These are phyloP conservation scores for Anser brachyrhynchus DNA, from an alignment of 2,113 vertebrate genomes.

Conservation along the genomic window DNA sequence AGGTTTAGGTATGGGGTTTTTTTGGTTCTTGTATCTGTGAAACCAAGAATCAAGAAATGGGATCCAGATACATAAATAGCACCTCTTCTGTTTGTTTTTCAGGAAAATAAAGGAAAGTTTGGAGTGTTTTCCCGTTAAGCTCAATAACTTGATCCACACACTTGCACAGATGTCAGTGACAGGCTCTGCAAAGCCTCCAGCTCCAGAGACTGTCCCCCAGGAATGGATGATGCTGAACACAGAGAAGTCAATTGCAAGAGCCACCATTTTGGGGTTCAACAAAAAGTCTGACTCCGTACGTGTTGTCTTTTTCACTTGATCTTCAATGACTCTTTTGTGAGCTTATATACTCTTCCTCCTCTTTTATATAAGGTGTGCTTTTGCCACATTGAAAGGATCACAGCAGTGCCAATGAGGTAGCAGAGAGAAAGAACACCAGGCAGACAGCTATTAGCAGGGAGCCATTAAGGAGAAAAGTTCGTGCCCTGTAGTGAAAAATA, in stretches of 20 bases:
- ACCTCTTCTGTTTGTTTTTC: not conserved
- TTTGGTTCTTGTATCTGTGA: not conserved
- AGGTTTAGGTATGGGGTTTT: not conserved
- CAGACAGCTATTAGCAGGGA: slow-evolving; percentile 59
- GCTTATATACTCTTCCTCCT: not conserved
- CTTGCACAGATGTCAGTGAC: slow-evolving; percentile 78
- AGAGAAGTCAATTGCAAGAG: slow-evolving; percentile 22
- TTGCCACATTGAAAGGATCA: not conserved
- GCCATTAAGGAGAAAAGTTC: slow-evolving; percentile 55
- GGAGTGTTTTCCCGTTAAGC: slow-evolving; percentile 86
- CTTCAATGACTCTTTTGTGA: not conserved
- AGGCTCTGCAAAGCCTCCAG: slow-evolving; percentile 16
- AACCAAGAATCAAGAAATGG: not conserved
- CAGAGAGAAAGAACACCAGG: slow-evolving; percentile 49
- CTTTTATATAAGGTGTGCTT: not conserved
- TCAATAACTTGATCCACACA: slow-evolving; percentile 88
- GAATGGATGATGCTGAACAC: slow-evolving; percentile 32
- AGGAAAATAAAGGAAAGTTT: slow-evolving; percentile 93
- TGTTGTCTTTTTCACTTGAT: not conserved
- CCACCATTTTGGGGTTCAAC: slow-evolving; percentile 51
- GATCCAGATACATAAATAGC: not conserved
- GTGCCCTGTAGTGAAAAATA: slow-evolving; percentile 58
- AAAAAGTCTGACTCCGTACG: not conserved
- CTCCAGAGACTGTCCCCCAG: slow-evolving; percentile 8
- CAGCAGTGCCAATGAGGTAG: slow-evolving; percentile 25